Base-by-base conservation (phyloP, 1,140 invertebrate species). In the Agraylea sexmaculata region DNA sequence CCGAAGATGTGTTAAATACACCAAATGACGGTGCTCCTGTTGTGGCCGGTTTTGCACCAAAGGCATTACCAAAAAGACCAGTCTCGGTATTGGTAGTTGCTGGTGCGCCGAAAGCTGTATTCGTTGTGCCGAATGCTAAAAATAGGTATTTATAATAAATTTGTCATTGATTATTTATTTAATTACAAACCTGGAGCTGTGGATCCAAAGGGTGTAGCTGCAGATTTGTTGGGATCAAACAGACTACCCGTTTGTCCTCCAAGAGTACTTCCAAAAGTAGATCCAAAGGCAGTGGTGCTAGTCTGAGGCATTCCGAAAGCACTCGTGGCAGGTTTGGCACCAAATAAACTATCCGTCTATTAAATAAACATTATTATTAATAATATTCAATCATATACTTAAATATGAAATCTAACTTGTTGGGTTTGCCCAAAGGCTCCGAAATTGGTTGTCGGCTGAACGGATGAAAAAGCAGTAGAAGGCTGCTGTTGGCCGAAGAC, bases 31-130 rank as follows among this genome's bases (percentile, higher is more conserved):
- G 60, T 12, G 57, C 54, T 0, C 58, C 57, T 37, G 62, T 61
- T 20, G 57, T 56, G 0, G 58, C 53, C 3, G 65, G 60, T 36
- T 68, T 69, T 15, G 55, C 47, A 16, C 61, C 60, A 54, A 66
- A 69, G 53, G 58, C 55, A 29, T 51, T 66, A 16, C 68, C 68
- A 57, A 82, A 81, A 2, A 81, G 50, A 25, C 69, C 68, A 2
- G 68, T 62, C 2, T 74, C 65, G 38, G 71, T 71, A 0, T 69
- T 69, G 4, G 70, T 68, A 4, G 72, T 69, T 1, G 70, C 59
- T 23, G 70, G 57, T n/a, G 68, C 63, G 2, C 70, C 75, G 52
- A 80, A 71, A 0, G 61, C 53, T 5, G 57, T 52, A 2, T 57
- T 44, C 2, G 55, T 46, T 23, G 13, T 22, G 18, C 34, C 10